Evolutionary conservation across 30 jellyfish, hydroid and myxozoan species (phyloP).

Genomic region (Morbakka virulenta): DNA sequence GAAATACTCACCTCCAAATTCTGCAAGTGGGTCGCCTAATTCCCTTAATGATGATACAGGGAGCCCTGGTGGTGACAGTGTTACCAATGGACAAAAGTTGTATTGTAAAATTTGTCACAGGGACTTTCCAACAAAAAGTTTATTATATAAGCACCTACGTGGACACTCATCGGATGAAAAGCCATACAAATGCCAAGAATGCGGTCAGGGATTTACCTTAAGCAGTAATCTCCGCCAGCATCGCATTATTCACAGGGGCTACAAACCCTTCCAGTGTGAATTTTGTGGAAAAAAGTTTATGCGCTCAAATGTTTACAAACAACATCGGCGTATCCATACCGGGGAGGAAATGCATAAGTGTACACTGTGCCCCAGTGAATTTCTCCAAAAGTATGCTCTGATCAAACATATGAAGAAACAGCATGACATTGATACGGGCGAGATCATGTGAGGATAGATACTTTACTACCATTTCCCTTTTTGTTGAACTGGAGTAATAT

Average conservation of each 20-base stretch:
- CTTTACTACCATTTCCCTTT: no score
- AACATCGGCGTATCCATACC: conserved; percentile 94
- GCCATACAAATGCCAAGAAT: conserved; percentile 95
- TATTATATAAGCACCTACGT: conserved; percentile 90
- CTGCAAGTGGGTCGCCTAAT: conserved; percentile 71
- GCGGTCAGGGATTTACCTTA: conserved; percentile 98
- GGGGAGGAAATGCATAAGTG: conserved; percentile 99
- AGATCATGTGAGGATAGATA: conserved; percentile 72
- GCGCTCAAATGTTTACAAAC: conserved; percentile 98
- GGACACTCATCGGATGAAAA: conserved; percentile 98
- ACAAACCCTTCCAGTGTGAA: conserved; percentile 97
- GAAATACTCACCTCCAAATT: conserved; percentile 64
- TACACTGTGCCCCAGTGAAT: conserved; percentile 95
- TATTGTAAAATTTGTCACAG: conserved; percentile 91
- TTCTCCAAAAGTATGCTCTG: conserved; percentile 93
- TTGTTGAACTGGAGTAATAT: no score
- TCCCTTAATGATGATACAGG: conserved; percentile 68
- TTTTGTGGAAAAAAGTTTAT: conserved; percentile 96
- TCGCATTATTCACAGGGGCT: conserved; percentile 94
- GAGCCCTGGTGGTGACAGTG: conserved; percentile 54
- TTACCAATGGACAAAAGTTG: conserved; percentile 63
- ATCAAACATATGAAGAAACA: conserved; percentile 93
- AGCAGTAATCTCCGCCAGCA: conserved; percentile 98
- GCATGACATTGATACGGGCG: conserved; percentile 91
- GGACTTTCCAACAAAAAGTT: conserved; percentile 88